Evolutionary conservation across 1,140 invertebrate species (phyloP), one percentile per base, ranked within the genome.

Genomic region (Cotesia glomerata): DNA sequence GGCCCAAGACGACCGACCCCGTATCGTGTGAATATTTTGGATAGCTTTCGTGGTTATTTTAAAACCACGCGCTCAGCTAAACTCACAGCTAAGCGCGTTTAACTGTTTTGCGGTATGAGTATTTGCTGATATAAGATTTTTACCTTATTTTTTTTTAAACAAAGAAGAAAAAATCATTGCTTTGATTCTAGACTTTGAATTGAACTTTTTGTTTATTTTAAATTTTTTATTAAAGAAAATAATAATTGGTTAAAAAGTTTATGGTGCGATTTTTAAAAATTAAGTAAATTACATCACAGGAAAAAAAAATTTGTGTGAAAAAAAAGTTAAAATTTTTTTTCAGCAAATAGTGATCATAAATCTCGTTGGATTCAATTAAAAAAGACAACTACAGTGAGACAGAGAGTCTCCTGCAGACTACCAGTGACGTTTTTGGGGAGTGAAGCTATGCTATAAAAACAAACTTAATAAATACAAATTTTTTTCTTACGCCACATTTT

Each of bases 21-120:
- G 52, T 32, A 81, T 75, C 84, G 81, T 84, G 81, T 85, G 82
- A 84, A 84, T 82, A 81, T 83, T 84, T 81, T 75, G 75, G 75
- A 82, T 73, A 34, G 36, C 63, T 49, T 62, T 54, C 54, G 58
- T 16, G 59, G 61, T 61, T 54, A 63, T 63, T 51, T 63, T 71
- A 49, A 63, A 49, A 61, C 26, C 18, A 49, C 78, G 79, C 74
- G 75, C 79, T 85, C 84, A 84, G 82, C 81, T 84, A 86, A 86
- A 80, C 11, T 61, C 26, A 81, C 73, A 36, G 54, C 35, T 45
- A 45, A 45, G 11, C 39, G 39, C 8, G 39, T 16, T 71, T 52
- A 34, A 36, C 62, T 9, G 32, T 14, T 4, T 1, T 36, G 2
- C n/a, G 35, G 36, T n/a, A 7, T 7, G 35, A 34, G 51, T 67